Percentiles rank a stretch among this genome's conserved stretches.
These are phyloP conservation scores for Trissolcus basalis DNA, from an alignment of 1,140 invertebrate species.

Conservation along the genomic window DNA sequence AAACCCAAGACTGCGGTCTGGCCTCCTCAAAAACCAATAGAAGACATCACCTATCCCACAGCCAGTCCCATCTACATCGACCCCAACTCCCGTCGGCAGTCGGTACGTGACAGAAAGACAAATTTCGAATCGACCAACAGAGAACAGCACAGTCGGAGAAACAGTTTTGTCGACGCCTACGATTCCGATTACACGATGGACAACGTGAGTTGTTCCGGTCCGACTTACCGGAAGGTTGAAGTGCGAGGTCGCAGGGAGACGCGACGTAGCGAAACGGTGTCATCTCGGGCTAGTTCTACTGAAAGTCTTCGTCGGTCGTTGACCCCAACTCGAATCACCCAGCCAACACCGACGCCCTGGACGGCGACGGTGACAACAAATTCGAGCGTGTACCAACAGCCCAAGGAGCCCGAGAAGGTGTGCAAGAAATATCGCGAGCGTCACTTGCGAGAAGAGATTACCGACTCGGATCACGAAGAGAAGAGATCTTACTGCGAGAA, in stretches of 20 bases:
- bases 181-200: constrained; percentile 63
- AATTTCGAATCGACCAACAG: constrained; percentile 59
- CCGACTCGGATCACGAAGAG: constrained; percentile 63
- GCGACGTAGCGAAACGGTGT: constrained; percentile 56
- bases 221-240: constrained; percentile 66
- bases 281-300: constrained; percentile 66
- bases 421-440: constrained; percentile 62
- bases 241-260: constrained; percentile 56
- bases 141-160: constrained; percentile 55
- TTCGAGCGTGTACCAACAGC: constrained; percentile 64
- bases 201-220: constrained; percentile 67
- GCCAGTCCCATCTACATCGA: constrained; percentile 74
- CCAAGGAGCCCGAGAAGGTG: constrained; percentile 55
- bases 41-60: constrained; percentile 73
- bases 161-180: constrained; percentile 48
- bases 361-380: constrained; percentile 68
- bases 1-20: constrained; percentile 64
- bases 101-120: constrained; percentile 62
- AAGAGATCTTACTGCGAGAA: constrained; percentile 63
- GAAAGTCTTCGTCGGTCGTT: constrained; percentile 70
- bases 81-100: constrained; percentile 64
- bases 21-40: constrained; percentile 70
- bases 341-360: constrained; percentile 72
- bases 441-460: constrained; percentile 59
- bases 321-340: constrained; percentile 72